Conservation (phyloP, 2,888 invertebrate species). For the Euplagia quadripunctaria region DNA sequence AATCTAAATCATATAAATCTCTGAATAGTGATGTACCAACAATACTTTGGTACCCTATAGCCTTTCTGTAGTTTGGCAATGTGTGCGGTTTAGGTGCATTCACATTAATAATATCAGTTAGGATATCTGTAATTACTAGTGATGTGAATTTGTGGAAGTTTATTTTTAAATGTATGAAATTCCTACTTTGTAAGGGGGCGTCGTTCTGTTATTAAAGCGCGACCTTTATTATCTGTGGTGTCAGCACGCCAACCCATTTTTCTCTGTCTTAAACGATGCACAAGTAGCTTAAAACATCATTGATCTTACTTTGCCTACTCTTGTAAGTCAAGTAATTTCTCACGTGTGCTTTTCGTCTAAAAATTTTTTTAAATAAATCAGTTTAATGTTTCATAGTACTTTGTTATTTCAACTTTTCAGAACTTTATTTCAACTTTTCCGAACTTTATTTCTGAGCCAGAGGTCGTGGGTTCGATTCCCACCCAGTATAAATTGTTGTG, state of each 20-base stretch:
- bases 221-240: background rate
- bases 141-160: too few species aligned
- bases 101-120: too few species aligned
- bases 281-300: background rate
- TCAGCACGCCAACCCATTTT: background rate
- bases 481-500: too few species aligned
- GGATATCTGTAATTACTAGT: too few species aligned
- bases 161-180: background rate
- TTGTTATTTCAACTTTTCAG: too few species aligned
- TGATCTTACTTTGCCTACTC: background rate
- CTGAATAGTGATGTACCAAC: background rate
- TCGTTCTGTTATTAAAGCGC: background rate
- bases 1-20: background rate
- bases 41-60: too few species aligned
- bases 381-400: too few species aligned
- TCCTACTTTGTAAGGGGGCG: background rate
- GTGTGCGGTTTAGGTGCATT: too few species aligned
- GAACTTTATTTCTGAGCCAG: too few species aligned
- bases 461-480: too few species aligned
- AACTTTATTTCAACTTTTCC: too few species aligned
- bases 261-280: background rate
- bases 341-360: background rate
- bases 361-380: background rate
- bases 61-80: too few species aligned
- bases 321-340: background rate